Base-by-base conservation (phyloP, 2,888 invertebrate species). In the Lepeophtheirus nordmannii region DNA sequence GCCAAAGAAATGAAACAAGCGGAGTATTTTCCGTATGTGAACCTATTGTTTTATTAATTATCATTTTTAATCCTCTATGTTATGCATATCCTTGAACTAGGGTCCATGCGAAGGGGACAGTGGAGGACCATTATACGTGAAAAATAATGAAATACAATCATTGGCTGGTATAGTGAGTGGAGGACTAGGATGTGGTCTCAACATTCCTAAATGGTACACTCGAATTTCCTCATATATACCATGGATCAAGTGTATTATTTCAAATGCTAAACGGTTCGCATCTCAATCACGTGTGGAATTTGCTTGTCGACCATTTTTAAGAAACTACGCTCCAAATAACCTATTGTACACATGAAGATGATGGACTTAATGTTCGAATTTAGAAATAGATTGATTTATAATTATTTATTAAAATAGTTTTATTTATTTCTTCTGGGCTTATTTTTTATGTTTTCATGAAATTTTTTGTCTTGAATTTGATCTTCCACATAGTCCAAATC, bases 21-120 rank as follows among this genome's bases (percentile, higher is more conserved):
- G 53, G 53, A 17, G 17, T 46, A 5, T 46, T 5, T 17, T 46
- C 53, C 5, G 53, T 46, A 46, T 3, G 53, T 46, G 2, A 46
- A 46, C 2, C 17, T 8, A 46, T 46, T 46, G 53, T 46, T n/a
- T n/a, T 46, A 46, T 46, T 46, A 14, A 14, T 41, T 14, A 17
- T 2, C 53, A 17, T n/a, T 46, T 30, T 30, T 30, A 30, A 30
- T 30, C 30, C 30, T 30, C 53, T 46, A 8, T 46, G 8, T 46
- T 46, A 46, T 46, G 5, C 8, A 46, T 46, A n/a, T n/a, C 1
- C 8, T 22, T 22, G 2, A 30, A n/a, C 22, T 60, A 60, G 60
- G 39, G 60, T 8, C 60, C 60, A 60, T 60, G 60, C 30, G 37
- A 60, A 17, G 60, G 60, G 1, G 60, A 60, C 39, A 60, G 60